A percentile compares a stretch with the other conserved stretches of the same genome.
Evolutionary conservation across 2,797 vertebrate species (phyloP).

Genomic region (Characodon lateralis): DNA sequence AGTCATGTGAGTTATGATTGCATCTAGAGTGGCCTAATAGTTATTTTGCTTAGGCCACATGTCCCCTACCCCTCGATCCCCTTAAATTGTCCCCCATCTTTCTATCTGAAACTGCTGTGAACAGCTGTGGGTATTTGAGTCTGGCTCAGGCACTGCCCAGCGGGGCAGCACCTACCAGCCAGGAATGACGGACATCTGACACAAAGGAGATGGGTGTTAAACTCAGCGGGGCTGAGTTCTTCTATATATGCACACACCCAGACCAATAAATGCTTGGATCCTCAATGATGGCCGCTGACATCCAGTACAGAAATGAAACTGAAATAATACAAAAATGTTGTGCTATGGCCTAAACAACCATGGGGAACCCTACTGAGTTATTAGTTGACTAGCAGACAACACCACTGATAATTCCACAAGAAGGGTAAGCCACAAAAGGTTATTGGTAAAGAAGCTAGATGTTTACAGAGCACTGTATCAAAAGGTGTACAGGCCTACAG

Average conservation of each 20-base stretch:
- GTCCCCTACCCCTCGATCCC: slow-evolving; percentile 33
- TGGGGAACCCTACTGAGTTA: neutral
- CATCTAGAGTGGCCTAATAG: slow-evolving; percentile 54
- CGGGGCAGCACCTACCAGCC: slow-evolving; percentile 39
- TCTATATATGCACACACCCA: slow-evolving; percentile 16
- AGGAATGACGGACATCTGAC: slow-evolving; percentile 70
- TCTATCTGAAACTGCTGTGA: slow-evolving; percentile 49
- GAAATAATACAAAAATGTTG: neutral
- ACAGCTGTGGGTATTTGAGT: slow-evolving; percentile 69
- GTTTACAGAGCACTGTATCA: neutral
- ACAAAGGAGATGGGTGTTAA: slow-evolving; percentile 39
- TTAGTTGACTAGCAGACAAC: neutral
- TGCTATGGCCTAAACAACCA: neutral
- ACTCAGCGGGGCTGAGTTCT: slow-evolving; percentile 41
- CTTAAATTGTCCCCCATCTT: slow-evolving; percentile 20
- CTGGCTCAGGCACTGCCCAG: slow-evolving; percentile 44
- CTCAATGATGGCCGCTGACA: neutral
- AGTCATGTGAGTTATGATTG: slow-evolving; percentile 61
- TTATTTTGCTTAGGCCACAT: slow-evolving; percentile 48
- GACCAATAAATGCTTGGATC: slow-evolving; percentile 20
- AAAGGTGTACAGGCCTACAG: neutral
- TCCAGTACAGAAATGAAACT: slow-evolving; percentile 3
- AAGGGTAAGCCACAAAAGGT: neutral
- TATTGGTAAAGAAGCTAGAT: neutral
- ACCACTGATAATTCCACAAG: neutral